Conservation (phyloP, 2,113 vertebrate species). For the Sorex fumeus region DNA sequence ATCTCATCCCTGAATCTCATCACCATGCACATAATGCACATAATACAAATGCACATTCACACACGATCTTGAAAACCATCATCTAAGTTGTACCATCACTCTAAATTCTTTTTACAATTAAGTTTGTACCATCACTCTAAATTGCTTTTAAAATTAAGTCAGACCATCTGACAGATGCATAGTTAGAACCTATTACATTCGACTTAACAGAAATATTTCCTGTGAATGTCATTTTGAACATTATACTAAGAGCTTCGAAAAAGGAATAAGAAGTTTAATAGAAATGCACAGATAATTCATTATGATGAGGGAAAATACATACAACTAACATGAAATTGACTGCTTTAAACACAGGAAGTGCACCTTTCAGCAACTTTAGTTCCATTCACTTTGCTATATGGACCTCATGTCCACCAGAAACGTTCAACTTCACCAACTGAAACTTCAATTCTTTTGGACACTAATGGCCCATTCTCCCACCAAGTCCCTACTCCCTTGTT, state of each 20-base stretch:
- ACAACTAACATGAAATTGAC: not conserved
- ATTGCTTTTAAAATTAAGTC: not conserved
- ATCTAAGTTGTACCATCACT: too few relatives aligned
- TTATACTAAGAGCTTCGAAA: not conserved
- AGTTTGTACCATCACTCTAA: not conserved
- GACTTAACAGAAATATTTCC: not conserved
- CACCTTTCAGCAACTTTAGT: not conserved
- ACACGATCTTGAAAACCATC: not conserved
- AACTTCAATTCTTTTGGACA: not conserved
- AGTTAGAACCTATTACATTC: not conserved
- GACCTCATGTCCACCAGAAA: not conserved
- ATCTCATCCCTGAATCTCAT: accelerated
- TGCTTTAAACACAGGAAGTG: too few relatives aligned
- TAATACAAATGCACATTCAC: not conserved
- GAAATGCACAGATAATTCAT: not conserved
- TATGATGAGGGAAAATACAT: not conserved
- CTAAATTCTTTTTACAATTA: not conserved
- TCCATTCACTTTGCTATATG: accelerated
- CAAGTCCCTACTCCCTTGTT: accelerated
- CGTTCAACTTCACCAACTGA: not conserved
- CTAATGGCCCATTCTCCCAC: accelerated
- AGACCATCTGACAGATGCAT: not conserved
- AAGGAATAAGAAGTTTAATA: too few relatives aligned
- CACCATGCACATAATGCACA: too few relatives aligned
- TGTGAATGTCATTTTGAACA: not conserved